Evolutionary conservation across 1,140 invertebrate species (phyloP).

Genomic region (Trachelipus rathkii): DNA sequence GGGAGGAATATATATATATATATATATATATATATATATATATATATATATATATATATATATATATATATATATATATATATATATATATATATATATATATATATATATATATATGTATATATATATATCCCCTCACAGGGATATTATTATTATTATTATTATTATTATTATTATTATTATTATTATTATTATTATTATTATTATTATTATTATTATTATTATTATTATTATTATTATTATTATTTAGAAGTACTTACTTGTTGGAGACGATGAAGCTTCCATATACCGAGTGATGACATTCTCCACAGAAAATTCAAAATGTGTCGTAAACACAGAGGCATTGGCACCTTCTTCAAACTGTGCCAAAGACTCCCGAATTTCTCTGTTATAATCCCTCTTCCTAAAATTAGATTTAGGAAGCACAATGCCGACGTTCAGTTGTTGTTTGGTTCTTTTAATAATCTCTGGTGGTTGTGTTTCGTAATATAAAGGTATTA

Average conservation of each 20-base stretch:
- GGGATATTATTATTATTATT: no score
- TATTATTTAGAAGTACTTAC: slow-evolving; percentile 12
- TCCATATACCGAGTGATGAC: slow-evolving; percentile 21
- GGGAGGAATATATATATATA: no score
- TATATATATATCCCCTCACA: no score
- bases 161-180: no score
- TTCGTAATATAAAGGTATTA: not conserved
- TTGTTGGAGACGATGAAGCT: slow-evolving; percentile 21
- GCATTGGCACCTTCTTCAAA: slow-evolving; percentile 10
- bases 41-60: no score
- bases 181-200: no score
- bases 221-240: no score
- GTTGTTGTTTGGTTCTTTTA: not conserved
- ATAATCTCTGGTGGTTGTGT: not conserved
- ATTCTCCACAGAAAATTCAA: slow-evolving; percentile 18
- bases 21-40: no score
- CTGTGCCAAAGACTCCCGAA: slow-evolving; percentile 5
- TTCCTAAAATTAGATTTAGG: slow-evolving; percentile 23
- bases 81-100: no score
- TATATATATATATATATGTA: no score
- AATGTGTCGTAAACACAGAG: slow-evolving; percentile 14
- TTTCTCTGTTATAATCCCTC: slow-evolving; percentile 20
- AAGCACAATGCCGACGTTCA: slow-evolving; percentile 24
- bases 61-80: no score
- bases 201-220: no score